phyloP scores from a whole-genome alignment of 2,113 vertebrate species.

The Nothobranchius furzeri region DNA sequence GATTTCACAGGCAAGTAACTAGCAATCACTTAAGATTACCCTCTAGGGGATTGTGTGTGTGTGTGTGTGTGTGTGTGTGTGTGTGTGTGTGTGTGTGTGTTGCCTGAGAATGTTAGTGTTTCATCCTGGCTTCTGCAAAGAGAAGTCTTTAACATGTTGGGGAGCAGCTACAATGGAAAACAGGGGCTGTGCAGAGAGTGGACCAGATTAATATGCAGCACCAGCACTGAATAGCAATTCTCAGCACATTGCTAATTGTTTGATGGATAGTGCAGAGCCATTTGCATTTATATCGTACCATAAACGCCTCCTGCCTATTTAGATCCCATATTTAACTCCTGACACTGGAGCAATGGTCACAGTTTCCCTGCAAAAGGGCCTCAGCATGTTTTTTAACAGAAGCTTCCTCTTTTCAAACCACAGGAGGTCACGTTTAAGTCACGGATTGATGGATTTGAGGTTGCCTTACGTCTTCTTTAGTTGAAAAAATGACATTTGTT shows the following conservation, averaged over 20 bases:
- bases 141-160: conserved; percentile 42
- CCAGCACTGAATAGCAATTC: conserved; percentile 65
- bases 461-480: not conserved
- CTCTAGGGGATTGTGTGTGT: conserved; percentile 6
- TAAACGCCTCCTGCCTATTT: conserved; percentile 61
- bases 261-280: conserved; percentile 69
- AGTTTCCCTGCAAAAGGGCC: conserved; percentile 31
- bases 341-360: conserved; percentile 62
- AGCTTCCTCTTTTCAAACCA: conserved; percentile 19
- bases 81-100: not conserved
- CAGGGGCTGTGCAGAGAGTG: conserved; percentile 29
- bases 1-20: conserved; percentile 58
- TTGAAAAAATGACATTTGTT: not conserved
- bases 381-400: conserved; percentile 26
- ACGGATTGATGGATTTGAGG: conserved; percentile 12
- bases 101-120: conserved; percentile 13
- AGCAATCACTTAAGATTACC: conserved; percentile 40
- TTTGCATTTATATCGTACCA: conserved; percentile 77
- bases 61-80: not conserved
- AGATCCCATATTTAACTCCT: conserved; percentile 66
- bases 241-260: conserved; percentile 75
- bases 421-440: conserved; percentile 39
- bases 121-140: conserved; percentile 20
- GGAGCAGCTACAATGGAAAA: conserved; percentile 53
- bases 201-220: conserved; percentile 56